Evolutionary conservation across 2,797 vertebrate genomes (phyloP), one percentile per base, ranked within the genome.

Genomic region (Pterois miles): DNA sequence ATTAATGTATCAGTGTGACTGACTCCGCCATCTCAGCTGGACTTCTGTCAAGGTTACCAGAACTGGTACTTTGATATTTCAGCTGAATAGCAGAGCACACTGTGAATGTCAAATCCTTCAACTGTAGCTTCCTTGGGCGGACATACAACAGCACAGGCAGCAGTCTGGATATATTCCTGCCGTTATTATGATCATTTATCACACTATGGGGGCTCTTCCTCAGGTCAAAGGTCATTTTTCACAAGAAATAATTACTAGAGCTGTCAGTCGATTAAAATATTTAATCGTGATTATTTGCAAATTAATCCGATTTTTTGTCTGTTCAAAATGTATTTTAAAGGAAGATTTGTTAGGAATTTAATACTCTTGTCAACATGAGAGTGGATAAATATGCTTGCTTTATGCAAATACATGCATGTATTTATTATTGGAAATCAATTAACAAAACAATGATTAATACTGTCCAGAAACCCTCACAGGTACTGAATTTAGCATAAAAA

Each of bases 31-130:
- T 52, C 80, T 77, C 80, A 65, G 52, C 73, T 29, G 52, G 76
- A 81, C 70, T 82, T 85, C 75, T 65, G 76, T 65, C 73, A 65
- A 66, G 80, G 81, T 86, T 50, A 56, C 5, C 27, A 8, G 52
- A 79, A 66, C 81, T 8, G 54, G 1, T 14, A 83, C 82, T 91
- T 86, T 87, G 63, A 89, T 88, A 86, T 89, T 85, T 88, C 53
- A 71, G 83, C 73, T 86, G 81, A 86, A 87, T 79, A 80, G 71
- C 71, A 43, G 78, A 33, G 60, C 33, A 4, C 62, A 25, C 20
- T 13, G 0, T 62, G 75, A 85, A 88, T 74, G 84, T 85, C 84
- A 88, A 62, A 71, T 60, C 74, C 69, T 78, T 78, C 60, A 27
- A n/a, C 65, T 48, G 59, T 46, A 18, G 57, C 63, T 53, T 56